Percentiles rank a stretch among this genome's conserved stretches.
Evolutionary conservation across 2,888 invertebrate genomes (phyloP).

Genomic region (Taenaris catops): DNA sequence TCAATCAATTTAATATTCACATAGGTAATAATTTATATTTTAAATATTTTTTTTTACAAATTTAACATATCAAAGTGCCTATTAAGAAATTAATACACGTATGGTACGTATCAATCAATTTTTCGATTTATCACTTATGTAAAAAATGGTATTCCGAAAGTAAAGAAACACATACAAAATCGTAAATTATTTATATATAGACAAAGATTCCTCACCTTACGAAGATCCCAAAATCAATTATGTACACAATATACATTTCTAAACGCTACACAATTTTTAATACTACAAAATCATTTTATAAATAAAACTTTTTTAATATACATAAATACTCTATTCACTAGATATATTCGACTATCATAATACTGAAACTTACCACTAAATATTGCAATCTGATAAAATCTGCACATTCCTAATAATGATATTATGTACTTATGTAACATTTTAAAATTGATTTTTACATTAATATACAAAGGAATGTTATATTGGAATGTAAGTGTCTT

Average conservation of each 20-base stretch:
- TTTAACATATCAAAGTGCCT: conserved; percentile 6
- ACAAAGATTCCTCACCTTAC: conserved; percentile 2
- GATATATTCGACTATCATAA: conserved; percentile 70
- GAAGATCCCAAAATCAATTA: conserved; percentile 27
- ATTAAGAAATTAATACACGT: conserved; percentile 2
- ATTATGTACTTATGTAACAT: conserved; percentile 41
- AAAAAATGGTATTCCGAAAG: too few species aligned
- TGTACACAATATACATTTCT: conserved; percentile 59
- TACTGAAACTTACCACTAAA: conserved; percentile 73
- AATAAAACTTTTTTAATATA: conserved; percentile 64
- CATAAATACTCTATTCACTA: conserved; percentile 65
- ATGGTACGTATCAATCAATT: neutral
- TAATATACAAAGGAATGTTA: conserved; percentile 53
- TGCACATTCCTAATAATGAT: conserved; percentile 67
- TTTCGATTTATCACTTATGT: too few species aligned
- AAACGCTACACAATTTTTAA: conserved; percentile 23
- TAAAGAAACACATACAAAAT: too few species aligned
- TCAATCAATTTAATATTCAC: conserved; percentile 57
- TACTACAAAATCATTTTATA: conserved; percentile 29
- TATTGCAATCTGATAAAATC: conserved; percentile 79
- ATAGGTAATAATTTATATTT: conserved; percentile 70
- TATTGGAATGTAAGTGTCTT: conserved; percentile 61
- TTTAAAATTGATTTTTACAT: conserved; percentile 54
- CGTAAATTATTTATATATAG: neutral
- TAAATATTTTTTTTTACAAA: conserved; percentile 41